phyloP scores from a whole-genome alignment of 1,140 invertebrate genomes.

The Catajapyx aquilonaris region DNA sequence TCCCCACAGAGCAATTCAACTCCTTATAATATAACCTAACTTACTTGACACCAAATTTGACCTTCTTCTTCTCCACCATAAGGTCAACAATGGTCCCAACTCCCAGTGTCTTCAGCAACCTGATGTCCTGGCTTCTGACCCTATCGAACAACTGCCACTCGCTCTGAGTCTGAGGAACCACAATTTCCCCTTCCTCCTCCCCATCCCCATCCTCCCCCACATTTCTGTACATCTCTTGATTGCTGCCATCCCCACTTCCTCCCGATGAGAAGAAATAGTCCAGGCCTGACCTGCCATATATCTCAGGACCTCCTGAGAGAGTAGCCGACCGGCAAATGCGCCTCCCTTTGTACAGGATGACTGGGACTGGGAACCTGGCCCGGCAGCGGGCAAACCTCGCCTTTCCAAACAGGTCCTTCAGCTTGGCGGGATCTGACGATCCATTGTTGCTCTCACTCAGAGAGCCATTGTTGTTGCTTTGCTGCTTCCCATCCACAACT shows the following conservation, averaged over 20 bases:
- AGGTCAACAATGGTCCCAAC: slow-evolving; percentile 60
- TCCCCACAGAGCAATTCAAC: neutral
- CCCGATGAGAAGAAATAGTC: slow-evolving; percentile 22
- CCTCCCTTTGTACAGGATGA: slow-evolving; percentile 28
- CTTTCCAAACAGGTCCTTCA: slow-evolving; percentile 11
- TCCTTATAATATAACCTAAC: slow-evolving; percentile 17
- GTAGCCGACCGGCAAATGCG: slow-evolving; percentile 34
- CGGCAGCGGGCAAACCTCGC: slow-evolving; percentile 27
- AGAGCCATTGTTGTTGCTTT: too few species aligned
- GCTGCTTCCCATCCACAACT: too few species aligned
- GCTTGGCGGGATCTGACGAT: slow-evolving; percentile 9
- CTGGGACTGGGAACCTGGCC: slow-evolving; percentile 28
- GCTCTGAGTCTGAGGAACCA: slow-evolving; percentile 14
- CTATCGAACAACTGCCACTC: slow-evolving; percentile 39
- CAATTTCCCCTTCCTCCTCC: slow-evolving; percentile 13
- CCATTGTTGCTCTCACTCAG: too few species aligned
- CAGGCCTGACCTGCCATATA: slow-evolving; percentile 40
- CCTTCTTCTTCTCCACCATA: slow-evolving; percentile 76
- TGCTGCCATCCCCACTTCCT: slow-evolving; percentile 17
- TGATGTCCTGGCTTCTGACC: slow-evolving; percentile 49
- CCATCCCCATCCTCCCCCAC: slow-evolving; percentile 13
- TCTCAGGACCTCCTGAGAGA: slow-evolving; percentile 46
- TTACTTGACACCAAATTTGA: slow-evolving; percentile 65
- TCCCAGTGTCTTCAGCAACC: slow-evolving; percentile 44
- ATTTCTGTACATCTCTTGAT: too few species aligned